Conservation (phyloP, 2,113 vertebrate genomes). For the Gambusia holbrooki region DNA sequence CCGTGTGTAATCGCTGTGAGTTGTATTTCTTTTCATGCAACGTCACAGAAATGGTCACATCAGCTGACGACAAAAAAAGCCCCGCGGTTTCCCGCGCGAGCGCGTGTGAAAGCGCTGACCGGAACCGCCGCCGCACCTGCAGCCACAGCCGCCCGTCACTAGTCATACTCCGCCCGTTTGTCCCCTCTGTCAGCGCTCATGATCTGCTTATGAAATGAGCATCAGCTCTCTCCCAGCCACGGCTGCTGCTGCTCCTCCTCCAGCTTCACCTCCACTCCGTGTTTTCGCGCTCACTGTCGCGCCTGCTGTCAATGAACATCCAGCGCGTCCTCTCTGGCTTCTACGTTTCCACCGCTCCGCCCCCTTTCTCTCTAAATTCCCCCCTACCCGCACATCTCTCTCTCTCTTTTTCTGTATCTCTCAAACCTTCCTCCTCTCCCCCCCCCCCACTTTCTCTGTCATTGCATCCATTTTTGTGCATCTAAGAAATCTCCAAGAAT, state of each 20-base stretch:
- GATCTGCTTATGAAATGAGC: slow-evolving; percentile 61
- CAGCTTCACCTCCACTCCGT: slow-evolving; percentile 66
- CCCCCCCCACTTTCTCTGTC: slow-evolving; percentile 36
- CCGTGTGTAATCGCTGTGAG: not conserved
- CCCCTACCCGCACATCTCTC: not conserved
- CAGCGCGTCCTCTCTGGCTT: slow-evolving; percentile 64
- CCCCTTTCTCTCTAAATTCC: slow-evolving; percentile 69
- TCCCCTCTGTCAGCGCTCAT: slow-evolving; percentile 21
- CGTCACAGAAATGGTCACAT: slow-evolving; percentile 4
- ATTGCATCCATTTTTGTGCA: slow-evolving; percentile 85
- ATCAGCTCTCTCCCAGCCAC: slow-evolving; percentile 18
- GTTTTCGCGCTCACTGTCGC: slow-evolving; percentile 63
- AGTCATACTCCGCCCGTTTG: slow-evolving; percentile 29
- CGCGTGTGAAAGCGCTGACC: not conserved
- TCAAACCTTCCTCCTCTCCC: not conserved
- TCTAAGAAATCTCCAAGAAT: slow-evolving; percentile 84
- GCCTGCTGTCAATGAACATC: slow-evolving; percentile 81
- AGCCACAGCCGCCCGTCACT: slow-evolving; percentile 13
- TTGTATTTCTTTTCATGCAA: not conserved
- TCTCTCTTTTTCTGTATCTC: not conserved
- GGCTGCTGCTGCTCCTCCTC: no score
- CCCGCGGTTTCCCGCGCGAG: not conserved
- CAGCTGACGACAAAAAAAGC: slow-evolving; percentile 5
- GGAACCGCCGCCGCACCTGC: slow-evolving; percentile 34
- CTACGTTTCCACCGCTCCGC: slow-evolving; percentile 78